These are phyloP conservation scores for Saturnia pavonia DNA, from an alignment of 2,888 invertebrate species.

Conservation along the genomic window DNA sequence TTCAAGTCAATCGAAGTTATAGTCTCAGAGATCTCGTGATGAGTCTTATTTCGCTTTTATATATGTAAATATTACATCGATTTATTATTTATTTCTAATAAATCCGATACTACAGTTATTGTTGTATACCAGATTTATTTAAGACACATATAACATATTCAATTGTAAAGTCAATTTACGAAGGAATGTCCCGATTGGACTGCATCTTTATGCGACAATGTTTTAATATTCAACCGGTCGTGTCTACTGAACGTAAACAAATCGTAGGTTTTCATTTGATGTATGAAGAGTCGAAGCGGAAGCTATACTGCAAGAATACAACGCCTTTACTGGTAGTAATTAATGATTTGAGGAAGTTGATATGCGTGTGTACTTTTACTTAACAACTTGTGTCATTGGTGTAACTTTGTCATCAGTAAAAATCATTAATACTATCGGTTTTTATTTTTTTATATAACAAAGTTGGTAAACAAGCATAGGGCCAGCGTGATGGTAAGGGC, in stretches of 20 bases:
- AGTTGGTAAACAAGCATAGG: too few species aligned
- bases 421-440: too few species aligned
- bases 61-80: too few species aligned
- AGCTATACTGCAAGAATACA: neutral
- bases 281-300: neutral
- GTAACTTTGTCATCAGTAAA: too few species aligned
- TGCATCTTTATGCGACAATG: neutral
- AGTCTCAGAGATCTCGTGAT: too few species aligned
- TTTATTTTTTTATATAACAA: too few species aligned
- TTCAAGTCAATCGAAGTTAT: too few species aligned
- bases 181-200: neutral
- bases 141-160: neutral
- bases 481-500: too few species aligned
- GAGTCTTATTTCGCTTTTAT: too few species aligned
- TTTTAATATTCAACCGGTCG: neutral
- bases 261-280: neutral
- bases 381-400: neutral
- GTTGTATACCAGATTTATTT: too few species aligned
- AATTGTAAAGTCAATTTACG: neutral
- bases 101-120: too few species aligned
- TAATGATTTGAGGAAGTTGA: neutral
- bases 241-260: neutral
- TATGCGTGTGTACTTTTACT: neutral
- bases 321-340: neutral
- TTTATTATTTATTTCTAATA: too few species aligned